Evolutionary conservation across 2,888 invertebrate genomes (phyloP).

Genomic region (Allolobophora icterica): DNA sequence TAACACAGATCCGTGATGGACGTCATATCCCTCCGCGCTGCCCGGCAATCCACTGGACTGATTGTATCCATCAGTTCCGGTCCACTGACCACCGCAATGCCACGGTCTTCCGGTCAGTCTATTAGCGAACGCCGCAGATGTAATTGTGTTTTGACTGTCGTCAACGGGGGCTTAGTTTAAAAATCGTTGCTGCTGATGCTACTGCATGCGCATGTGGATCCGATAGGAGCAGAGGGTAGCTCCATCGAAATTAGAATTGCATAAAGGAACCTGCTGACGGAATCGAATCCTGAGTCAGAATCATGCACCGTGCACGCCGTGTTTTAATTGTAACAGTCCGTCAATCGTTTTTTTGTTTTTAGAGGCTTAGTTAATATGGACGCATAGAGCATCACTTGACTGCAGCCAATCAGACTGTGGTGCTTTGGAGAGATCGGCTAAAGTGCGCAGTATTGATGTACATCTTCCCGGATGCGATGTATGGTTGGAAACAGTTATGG

Average conservation of each 20-base stretch:
- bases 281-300: background rate
- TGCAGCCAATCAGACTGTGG: background rate
- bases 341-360: background rate
- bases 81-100: background rate
- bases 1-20: background rate
- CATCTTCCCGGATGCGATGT: too few relatives aligned
- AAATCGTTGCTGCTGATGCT: background rate
- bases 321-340: slow-evolving; percentile 17
- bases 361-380: background rate
- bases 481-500: background rate
- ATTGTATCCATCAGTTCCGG: slow-evolving; percentile 12
- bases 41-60: background rate
- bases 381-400: background rate
- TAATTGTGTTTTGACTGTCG: background rate
- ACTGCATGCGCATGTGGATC: background rate
- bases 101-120: background rate
- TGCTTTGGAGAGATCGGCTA: too few relatives aligned
- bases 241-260: background rate
- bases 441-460: too few relatives aligned
- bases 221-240: background rate
- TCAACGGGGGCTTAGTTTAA: background rate
- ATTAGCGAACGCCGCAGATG: background rate
- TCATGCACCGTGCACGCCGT: background rate
- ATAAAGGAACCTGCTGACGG: background rate
- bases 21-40: background rate